phyloP scores from a whole-genome alignment of 1,140 invertebrate genomes.

The Oryctes rhinoceros region DNA sequence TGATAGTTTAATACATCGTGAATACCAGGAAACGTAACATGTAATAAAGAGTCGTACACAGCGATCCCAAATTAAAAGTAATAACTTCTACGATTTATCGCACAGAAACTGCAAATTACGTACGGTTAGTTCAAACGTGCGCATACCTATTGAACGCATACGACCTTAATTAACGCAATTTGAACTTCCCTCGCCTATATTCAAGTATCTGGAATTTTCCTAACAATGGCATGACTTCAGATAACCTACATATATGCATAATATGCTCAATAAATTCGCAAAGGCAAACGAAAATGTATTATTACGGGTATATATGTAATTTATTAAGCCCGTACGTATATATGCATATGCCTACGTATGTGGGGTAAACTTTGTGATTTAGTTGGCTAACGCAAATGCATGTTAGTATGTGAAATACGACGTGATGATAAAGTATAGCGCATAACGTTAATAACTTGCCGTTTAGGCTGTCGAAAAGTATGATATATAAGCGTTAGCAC shows the following conservation, averaged over 20 bases:
- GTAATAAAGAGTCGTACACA: background rate
- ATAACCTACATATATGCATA: constrained; percentile 19
- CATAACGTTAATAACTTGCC: too few relatives aligned
- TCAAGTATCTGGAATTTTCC: constrained; percentile 5
- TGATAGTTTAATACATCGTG: too few relatives aligned
- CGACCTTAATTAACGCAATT: background rate
- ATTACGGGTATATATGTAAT: constrained; percentile 13
- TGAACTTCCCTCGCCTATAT: background rate
- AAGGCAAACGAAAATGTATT: constrained; percentile 22
- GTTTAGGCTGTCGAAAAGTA: too few relatives aligned
- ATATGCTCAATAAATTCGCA: constrained; percentile 22
- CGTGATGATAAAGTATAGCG: too few relatives aligned
- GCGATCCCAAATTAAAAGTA: background rate
- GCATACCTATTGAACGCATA: background rate
- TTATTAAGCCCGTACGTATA: background rate
- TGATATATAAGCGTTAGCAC: too few relatives aligned
- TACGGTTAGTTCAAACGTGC: background rate
- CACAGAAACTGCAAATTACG: background rate
- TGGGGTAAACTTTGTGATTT: background rate
- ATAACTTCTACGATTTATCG: background rate
- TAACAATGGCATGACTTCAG: constrained; percentile 17
- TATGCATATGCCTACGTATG: background rate
- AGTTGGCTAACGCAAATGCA: background rate
- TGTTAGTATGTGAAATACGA: background rate
- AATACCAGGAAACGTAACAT: too few relatives aligned